Base-by-base conservation (phyloP, 2,113 vertebrate species). In the Ophiodon elongatus region DNA sequence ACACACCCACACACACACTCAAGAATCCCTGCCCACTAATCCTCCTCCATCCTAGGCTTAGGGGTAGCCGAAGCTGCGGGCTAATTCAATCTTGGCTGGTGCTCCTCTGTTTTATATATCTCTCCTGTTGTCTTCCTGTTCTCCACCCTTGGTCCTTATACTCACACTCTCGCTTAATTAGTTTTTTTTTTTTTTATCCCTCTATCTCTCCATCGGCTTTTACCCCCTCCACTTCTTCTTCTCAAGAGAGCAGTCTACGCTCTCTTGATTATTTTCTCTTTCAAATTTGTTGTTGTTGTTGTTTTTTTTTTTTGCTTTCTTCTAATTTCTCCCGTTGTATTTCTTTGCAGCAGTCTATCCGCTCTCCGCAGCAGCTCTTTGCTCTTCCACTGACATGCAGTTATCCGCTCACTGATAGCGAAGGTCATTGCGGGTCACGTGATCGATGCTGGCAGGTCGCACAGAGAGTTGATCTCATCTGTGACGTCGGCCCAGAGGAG, bases 1-100 rank as follows among this genome's bases (percentile, higher is more conserved):
- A 91, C 90, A 54, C 89, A 83, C 91, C 94, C 88, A 50, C 89
- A 83, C 91, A 92, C 86, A 93, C 85, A 80, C 88, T 80, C 88
- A 72, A 85, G 76, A 91, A 86, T 93, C 88, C 89, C 82, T 88
- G 88, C 88, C 90, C 90, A 88, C 89, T 94, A 94, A 93, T 94
- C 93, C 94, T 91, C 87, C 86, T 90, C 89, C 90, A 89, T 93
- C 87, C 87, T 72, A 70, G 78, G 86, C 80, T 94, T 92, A 92
- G 88, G 89, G 90, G 82, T 88, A 85, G 88, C 89, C 89, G 82
- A 90, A 88, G 87, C 93, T 94, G 85, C 82, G 73, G 88, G 93
- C 90, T 92, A 93, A 95, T 93, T 92, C 91, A 80, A 89, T 91
- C 86, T 91, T 90, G 88, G 92, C 91, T 89, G 80, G 29, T 76